Conservation (phyloP, 2,797 vertebrate genomes). For the Phalloptychus januarius region DNA sequence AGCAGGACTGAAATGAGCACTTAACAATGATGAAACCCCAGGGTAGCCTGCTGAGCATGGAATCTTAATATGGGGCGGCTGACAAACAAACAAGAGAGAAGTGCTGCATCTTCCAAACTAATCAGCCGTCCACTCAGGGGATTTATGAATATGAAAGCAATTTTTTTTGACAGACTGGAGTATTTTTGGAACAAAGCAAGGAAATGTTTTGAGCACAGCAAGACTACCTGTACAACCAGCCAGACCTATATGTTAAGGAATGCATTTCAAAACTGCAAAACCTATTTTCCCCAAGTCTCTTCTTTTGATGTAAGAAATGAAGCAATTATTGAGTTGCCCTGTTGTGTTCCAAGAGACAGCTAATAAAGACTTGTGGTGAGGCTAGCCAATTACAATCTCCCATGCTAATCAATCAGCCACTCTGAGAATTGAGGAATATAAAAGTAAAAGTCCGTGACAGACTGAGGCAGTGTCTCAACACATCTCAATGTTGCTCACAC, state of each 20-base stretch:
- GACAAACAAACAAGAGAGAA: constrained; percentile 70
- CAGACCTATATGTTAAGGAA: neutral
- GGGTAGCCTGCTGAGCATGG: constrained; percentile 69
- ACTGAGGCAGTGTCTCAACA: constrained; percentile 49
- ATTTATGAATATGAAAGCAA: constrained; percentile 56
- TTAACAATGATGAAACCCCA: constrained; percentile 78
- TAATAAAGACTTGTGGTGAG: neutral
- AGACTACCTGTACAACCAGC: constrained; percentile 4
- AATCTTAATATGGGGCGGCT: constrained; percentile 69
- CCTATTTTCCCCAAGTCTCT: neutral
- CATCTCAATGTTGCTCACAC: constrained; percentile 39
- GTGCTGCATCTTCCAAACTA: constrained; percentile 65
- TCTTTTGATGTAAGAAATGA: neutral
- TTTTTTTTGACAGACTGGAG: constrained; percentile 44
- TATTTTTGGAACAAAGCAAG: constrained; percentile 51
- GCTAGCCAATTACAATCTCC: constrained; percentile 33
- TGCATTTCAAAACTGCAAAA: neutral
- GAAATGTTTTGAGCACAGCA: constrained; percentile 22
- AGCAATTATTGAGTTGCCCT: neutral
- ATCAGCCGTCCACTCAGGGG: constrained; percentile 67
- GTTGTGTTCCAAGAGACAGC: neutral
- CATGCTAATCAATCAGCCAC: constrained; percentile 68
- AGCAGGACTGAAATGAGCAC: constrained; percentile 75
- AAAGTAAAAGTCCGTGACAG: constrained; percentile 38
- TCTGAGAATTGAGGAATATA: constrained; percentile 62